A percentile compares a stretch with the other conserved stretches of the same genome.
Evolutionary conservation across 2,888 invertebrate species (phyloP).

Genomic region (Latrodectus elegans): DNA sequence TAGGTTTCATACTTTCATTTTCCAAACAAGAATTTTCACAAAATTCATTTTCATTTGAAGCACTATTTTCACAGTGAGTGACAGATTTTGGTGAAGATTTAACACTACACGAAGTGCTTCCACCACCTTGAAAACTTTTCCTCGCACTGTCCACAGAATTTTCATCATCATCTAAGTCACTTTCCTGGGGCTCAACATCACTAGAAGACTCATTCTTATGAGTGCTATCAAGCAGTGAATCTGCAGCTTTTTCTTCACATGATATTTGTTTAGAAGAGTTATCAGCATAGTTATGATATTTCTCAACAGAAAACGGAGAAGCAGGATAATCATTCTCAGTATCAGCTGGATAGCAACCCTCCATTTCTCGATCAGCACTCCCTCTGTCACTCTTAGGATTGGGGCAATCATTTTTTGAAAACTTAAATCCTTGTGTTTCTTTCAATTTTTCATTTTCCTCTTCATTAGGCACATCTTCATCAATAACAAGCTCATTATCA

Average conservation of each 20-base stretch:
- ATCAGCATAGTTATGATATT: constrained; percentile 5
- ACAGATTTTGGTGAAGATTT: constrained; percentile 53
- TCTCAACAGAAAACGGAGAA: constrained; percentile 3
- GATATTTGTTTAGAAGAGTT: not conserved
- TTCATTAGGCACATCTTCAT: constrained; percentile 65
- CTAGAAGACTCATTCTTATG: constrained; percentile 30
- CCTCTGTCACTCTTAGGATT: constrained; percentile 9
- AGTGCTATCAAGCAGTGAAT: not conserved
- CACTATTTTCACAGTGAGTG: constrained; percentile 45
- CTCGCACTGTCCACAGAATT: constrained; percentile 40
- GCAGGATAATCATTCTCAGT: not conserved
- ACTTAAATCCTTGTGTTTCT: constrained; percentile 50
- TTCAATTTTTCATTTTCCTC: constrained; percentile 62
- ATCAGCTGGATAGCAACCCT: not conserved
- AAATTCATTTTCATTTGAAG: constrained; percentile 43
- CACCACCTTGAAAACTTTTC: constrained; percentile 25
- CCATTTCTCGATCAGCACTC: not conserved
- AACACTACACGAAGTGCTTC: constrained; percentile 24
- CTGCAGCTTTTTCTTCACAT: constrained; percentile 32
- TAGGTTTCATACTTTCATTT: constrained; percentile 9
- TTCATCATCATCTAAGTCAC: constrained; percentile 56
- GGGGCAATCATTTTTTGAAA: not conserved
- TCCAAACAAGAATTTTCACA: constrained; percentile 8
- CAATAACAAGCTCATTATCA: constrained; percentile 70
- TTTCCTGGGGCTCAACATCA: constrained; percentile 26